Base-by-base conservation (phyloP, 2,113 vertebrate species). In the Stegostoma tigrinum region DNA sequence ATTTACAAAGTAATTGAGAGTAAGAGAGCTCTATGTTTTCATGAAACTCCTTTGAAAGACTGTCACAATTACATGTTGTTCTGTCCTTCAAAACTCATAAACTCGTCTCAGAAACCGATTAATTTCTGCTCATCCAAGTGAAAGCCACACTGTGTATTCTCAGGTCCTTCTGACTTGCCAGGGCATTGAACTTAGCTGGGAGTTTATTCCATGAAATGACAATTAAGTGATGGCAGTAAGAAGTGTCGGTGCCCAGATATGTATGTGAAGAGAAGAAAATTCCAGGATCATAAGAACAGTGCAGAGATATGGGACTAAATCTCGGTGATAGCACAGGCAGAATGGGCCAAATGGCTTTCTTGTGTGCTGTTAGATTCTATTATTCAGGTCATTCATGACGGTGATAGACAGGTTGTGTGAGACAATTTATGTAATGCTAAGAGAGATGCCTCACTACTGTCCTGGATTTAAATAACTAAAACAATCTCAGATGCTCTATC, bases 111-210 rank as follows among this genome's bases (percentile, higher is more conserved):
- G 55, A 93, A 93, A 93, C 89, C 61, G n/a, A 93, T 93, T 93
- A 93, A 93, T 93, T 93, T 93, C 61, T 93, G 89, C 64, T 93
- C 89, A 93, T 93, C 89, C 89, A 93, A 66, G 89, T 66, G 61
- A 93, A 61, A 93, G 61, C 64, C 89, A 93, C 42, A 93, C 89
- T 67, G 61, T 93, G 89, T 17, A 7, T 67, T 19, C 34, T 93
- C 89, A 38, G 61, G 61, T 64, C 87, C 87, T 90, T 55, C 52
- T 64, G 87, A 90, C 87, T 90, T 90, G 87, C 89, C 61, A 93
- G 89, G 55, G 89, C 34, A 66, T 67, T 93, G 89, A 93, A 66
- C 61, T n/a, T 93, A 93, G 61, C 30, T 66, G 61, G 17, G 67
- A 34, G 38, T 67, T 93, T 67, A 93, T 34, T 93, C 34, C 15